Evolutionary conservation across 2,888 invertebrate species (phyloP).

Genomic region (Ennomos fuscantarius): DNA sequence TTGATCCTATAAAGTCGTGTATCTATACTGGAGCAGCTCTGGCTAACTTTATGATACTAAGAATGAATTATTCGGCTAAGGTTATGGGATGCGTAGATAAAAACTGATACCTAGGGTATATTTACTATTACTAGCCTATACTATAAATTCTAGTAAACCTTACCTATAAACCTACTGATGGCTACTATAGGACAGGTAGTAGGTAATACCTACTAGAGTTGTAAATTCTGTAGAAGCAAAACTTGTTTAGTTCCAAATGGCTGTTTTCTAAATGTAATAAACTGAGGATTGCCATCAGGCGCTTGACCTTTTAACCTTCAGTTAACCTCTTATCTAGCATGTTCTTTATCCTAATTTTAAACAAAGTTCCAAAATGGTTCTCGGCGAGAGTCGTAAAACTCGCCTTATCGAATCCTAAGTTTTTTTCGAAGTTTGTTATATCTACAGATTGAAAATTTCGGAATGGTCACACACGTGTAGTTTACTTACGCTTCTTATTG

Average conservation of each 20-base stretch:
- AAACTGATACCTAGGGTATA: no score
- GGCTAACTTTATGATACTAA: no score
- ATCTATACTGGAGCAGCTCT: conserved; percentile 14
- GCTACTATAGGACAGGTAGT: no score
- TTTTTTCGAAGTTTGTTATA: not conserved
- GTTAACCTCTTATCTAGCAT: conserved; percentile 11
- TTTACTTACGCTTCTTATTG: no score
- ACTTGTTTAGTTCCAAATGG: not conserved
- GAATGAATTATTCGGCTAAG: no score
- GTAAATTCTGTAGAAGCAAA: no score
- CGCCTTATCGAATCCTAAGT: not conserved
- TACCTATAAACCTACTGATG: no score
- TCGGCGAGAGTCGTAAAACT: not conserved
- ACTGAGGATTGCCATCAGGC: not conserved
- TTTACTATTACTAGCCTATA: no score
- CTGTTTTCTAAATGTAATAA: not conserved
- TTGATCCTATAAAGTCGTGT: conserved; percentile 29
- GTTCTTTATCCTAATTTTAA: conserved; percentile 9
- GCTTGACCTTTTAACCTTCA: conserved; percentile 30
- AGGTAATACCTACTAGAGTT: no score
- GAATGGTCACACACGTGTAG: conserved; percentile 13
- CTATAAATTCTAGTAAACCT: no score
- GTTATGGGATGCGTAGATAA: no score
- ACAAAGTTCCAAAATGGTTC: conserved; percentile 9
- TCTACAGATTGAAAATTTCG: not conserved